Conservation (phyloP, 2,113 vertebrate genomes). For the Rhinolophus ferrumequinum region DNA sequence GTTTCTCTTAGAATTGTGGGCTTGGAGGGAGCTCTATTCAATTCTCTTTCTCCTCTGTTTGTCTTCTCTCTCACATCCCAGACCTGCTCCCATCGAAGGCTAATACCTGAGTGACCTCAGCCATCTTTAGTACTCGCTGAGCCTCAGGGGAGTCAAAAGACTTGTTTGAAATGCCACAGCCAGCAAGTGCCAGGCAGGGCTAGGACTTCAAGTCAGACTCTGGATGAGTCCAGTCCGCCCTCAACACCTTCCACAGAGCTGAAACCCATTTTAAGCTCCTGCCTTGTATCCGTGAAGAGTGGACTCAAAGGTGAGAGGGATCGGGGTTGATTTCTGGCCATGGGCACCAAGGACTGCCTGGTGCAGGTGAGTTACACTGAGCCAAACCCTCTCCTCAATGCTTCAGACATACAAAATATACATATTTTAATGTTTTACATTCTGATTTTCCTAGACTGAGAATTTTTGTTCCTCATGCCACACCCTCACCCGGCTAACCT, state of each 20-base stretch:
- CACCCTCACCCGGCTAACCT: neutral
- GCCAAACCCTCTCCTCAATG: neutral
- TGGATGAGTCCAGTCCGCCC: neutral
- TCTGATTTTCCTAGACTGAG: neutral
- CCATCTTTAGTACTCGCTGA: neutral
- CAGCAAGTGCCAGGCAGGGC: neutral
- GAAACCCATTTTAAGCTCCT: neutral
- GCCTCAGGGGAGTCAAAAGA: neutral
- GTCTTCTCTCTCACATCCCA: neutral
- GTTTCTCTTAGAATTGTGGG: neutral
- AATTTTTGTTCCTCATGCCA: constrained; percentile 9
- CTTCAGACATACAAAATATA: neutral
- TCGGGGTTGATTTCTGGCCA: neutral
- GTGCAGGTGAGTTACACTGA: neutral
- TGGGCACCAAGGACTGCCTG: neutral
- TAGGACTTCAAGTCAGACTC: neutral
- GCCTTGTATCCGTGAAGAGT: neutral
- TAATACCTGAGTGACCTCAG: neutral
- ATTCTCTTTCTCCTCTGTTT: neutral
- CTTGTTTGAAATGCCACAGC: neutral
- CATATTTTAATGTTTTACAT: neutral
- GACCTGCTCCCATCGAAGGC: neutral
- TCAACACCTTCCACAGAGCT: neutral
- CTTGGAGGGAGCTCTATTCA: neutral
- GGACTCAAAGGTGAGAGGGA: neutral